Evolutionary conservation across 2,797 vertebrate species (phyloP).

Genomic region (Schizopygopsis pylzovi): DNA sequence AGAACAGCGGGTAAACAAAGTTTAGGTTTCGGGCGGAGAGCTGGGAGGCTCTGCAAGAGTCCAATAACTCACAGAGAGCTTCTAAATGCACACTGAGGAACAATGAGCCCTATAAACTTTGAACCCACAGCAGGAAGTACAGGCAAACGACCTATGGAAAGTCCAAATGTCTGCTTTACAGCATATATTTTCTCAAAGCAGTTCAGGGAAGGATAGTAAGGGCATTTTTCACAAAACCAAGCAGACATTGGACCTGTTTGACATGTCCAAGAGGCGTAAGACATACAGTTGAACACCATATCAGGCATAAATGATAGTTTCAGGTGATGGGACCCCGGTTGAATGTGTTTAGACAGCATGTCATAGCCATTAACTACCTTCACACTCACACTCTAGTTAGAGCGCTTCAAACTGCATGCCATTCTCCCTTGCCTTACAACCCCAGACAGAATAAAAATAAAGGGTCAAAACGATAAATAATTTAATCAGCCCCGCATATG

Average conservation of each 20-base stretch:
- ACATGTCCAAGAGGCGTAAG: not conserved
- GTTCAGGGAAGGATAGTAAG: not conserved
- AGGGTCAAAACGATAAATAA: slow-evolving; percentile 46
- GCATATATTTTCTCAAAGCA: not conserved
- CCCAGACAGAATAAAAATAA: slow-evolving; percentile 60
- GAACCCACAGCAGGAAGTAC: slow-evolving; percentile 16
- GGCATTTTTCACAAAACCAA: slow-evolving; percentile 7
- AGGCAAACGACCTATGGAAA: slow-evolving; percentile 48
- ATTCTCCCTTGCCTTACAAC: slow-evolving; percentile 47
- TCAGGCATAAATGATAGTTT: slow-evolving; percentile 6
- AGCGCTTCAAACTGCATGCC: slow-evolving; percentile 45
- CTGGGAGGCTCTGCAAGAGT: slow-evolving; percentile 41
- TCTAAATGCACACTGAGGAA: slow-evolving; percentile 49
- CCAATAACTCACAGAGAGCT: slow-evolving; percentile 59
- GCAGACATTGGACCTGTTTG: not conserved
- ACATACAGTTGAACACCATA: not conserved
- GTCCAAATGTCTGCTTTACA: slow-evolving; percentile 14
- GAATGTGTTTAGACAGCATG: not conserved
- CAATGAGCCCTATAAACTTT: slow-evolving; percentile 54
- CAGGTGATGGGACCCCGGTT: not conserved
- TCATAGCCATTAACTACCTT: not conserved
- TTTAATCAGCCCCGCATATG: slow-evolving; percentile 36
- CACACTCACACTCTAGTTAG: slow-evolving; percentile 33
- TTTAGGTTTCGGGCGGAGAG: slow-evolving; percentile 28
- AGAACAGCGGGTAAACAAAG: slow-evolving; percentile 59